A percentile compares a stretch with the other conserved stretches of the same genome.
These are phyloP conservation scores for Enteromius unitaeniatus DNA, from an alignment of 2,797 vertebrate genomes.

Conservation along the genomic window DNA sequence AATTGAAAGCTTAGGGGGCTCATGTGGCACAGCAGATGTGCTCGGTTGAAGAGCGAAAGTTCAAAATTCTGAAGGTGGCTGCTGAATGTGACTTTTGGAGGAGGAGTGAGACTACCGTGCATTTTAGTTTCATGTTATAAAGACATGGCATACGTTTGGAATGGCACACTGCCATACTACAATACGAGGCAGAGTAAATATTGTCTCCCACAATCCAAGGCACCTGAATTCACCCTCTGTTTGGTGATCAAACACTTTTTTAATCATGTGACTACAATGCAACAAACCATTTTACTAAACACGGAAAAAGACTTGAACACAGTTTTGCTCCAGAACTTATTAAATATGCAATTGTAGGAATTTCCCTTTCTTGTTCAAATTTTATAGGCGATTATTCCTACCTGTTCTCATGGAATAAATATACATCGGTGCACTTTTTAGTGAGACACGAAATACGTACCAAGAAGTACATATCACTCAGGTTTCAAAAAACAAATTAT, in stretches of 20 bases:
- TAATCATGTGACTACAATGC: not conserved
- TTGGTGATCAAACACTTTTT: not conserved
- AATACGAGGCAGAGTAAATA: not conserved
- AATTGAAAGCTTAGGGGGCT: constrained; percentile 10
- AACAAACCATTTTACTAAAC: no score
- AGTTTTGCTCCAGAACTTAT: no score
- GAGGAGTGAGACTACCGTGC: not conserved
- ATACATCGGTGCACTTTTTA: no score
- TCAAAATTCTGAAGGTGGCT: not conserved
- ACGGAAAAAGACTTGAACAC: no score
- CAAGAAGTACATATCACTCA: no score
- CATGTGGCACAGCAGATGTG: constrained; percentile 15
- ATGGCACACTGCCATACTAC: not conserved
- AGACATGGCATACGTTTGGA: not conserved
- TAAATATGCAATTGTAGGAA: no score
- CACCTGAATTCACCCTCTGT: not conserved
- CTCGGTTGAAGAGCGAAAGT: not conserved
- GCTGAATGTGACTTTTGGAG: not conserved
- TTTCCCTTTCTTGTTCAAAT: no score
- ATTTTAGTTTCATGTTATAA: not conserved
- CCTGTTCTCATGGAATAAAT: no score
- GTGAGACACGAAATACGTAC: no score
- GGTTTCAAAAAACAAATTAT: no score
- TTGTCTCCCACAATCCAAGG: not conserved
- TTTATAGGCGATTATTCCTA: no score